Base-by-base conservation (phyloP, 2,888 invertebrate genomes). In the Drosophila bunnanda region DNA sequence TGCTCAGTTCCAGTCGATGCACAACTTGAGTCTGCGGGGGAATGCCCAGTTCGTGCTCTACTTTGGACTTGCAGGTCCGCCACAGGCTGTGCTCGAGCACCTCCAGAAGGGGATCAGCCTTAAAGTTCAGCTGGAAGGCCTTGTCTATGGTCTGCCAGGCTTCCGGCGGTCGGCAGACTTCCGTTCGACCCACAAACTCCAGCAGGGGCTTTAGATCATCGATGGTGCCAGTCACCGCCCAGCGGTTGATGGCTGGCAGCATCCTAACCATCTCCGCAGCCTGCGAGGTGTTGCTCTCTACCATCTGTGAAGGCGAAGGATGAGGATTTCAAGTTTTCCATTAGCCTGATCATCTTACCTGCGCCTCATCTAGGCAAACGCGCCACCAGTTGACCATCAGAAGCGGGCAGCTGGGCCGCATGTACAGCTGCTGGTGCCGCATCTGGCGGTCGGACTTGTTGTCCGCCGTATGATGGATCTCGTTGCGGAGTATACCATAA, bases 311-410 rank as follows among this genome's bases (percentile, higher is more conserved):
- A 1, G 34, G 2, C 2, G 17, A 22, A 32, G n/a, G 36, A n/a
- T 5, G 6, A 7, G 8, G 13, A 22, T 22, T 22, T 25, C 25
- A n/a, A 6, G 15, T 13, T 9, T 13, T 9, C 9, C 5, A 36
- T 36, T 17, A 13, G 2, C 10, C 0, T 3, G 15, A 5, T 7
- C 1, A 13, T 6, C 15, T 28, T n/a, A 66, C 65, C 65, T 97
- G 97, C 7, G 96, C 96, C 92, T 97, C 97, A 91, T 97, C 97
- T 30, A 96, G 92, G 87, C 95, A 94, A 57, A 96, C 93, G 62
- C 96, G 93, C 96, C 96, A 96, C 96, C 96, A 97, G 54, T 94
- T 92, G 2, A 96, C 93, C 85, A 94, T 93, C 1, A 94, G 91
- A n/a, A 97, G 91, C 0, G 96, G 96, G 50, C 95, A 94, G 0